Conservation (phyloP, 2,888 invertebrate genomes). For the Cybosia mesomella region DNA sequence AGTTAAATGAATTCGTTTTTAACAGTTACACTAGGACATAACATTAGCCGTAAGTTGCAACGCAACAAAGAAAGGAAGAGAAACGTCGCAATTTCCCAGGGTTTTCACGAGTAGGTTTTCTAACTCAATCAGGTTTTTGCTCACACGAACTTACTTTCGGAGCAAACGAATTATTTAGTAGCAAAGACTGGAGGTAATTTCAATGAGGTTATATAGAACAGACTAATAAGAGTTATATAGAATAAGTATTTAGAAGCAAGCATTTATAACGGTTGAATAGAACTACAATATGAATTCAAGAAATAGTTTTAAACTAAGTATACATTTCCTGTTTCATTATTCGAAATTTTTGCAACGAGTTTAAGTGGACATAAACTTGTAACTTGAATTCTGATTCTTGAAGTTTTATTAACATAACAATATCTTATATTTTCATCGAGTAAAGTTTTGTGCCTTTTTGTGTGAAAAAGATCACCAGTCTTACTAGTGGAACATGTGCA, state of each 20-base stretch:
- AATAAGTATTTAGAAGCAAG: not conserved
- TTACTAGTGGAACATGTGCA: too few species aligned
- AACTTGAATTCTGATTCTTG: not conserved
- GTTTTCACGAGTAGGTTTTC: not conserved
- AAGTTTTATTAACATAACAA: not conserved
- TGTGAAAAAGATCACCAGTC: too few species aligned
- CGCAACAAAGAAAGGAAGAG: not conserved
- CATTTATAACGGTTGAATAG: not conserved
- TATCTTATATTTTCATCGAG: not conserved
- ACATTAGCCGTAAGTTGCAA: not conserved
- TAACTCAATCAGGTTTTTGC: not conserved
- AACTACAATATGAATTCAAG: not conserved
- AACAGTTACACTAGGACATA: not conserved
- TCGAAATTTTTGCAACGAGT: not conserved
- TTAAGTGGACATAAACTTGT: not conserved
- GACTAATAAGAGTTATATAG: not conserved
- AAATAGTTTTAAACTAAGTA: not conserved
- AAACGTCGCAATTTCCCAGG: not conserved
- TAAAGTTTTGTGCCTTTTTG: too few species aligned
- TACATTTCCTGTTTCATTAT: not conserved
- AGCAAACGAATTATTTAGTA: not conserved
- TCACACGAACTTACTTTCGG: not conserved
- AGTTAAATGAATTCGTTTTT: not conserved
- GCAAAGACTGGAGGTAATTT: not conserved
- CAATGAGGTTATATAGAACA: too few species aligned